Evolutionary conservation across 2,113 vertebrate species (phyloP).

Genomic region (Panthera leo): DNA sequence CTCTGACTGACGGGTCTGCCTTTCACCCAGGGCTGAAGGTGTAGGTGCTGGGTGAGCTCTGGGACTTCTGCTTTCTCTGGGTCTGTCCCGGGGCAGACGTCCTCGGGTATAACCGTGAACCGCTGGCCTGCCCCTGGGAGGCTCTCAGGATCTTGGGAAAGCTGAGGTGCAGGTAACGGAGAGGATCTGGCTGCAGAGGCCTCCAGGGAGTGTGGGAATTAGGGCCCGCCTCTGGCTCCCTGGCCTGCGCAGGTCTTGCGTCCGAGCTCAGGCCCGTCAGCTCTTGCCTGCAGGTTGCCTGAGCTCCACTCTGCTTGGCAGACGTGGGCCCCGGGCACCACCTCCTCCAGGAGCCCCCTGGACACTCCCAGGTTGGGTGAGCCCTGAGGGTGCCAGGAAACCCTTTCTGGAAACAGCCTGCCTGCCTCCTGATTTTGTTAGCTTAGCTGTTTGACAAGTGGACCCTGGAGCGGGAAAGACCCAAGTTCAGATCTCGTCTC

Average conservation of each 20-base stretch:
- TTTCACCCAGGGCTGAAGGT: neutral
- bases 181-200: neutral
- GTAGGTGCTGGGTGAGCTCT: neutral
- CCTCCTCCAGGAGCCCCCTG: neutral
- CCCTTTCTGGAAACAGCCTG: neutral
- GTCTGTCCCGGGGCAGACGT: neutral
- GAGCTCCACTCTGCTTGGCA: neutral
- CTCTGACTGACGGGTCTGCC: neutral
- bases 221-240: accelerated
- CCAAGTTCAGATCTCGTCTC: neutral
- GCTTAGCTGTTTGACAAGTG: neutral
- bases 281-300: neutral
- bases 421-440: neutral
- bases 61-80: neutral
- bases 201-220: neutral
- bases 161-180: neutral
- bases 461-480: neutral
- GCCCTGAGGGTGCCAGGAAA: neutral
- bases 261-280: neutral
- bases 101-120: neutral
- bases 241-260: accelerated
- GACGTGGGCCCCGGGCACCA: no score
- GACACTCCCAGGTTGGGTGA: neutral
- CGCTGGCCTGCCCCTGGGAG: neutral
- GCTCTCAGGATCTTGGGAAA: neutral